Evolutionary conservation across 1,140 invertebrate species (phyloP), one percentile per base, ranked within the genome.

Genomic region (Drosophila asahinai): DNA sequence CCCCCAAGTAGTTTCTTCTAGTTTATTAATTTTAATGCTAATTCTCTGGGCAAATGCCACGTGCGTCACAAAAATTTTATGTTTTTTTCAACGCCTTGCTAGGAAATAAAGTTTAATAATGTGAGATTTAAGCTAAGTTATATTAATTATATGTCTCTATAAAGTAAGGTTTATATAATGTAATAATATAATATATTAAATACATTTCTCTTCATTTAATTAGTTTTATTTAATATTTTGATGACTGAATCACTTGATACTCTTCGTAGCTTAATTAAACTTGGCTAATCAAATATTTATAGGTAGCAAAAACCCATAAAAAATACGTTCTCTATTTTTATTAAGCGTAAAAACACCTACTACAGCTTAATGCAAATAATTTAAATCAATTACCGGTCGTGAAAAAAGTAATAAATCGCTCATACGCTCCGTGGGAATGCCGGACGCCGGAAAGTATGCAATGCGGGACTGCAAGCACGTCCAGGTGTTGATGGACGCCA

Each of bases 21-120:
- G 78, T 81, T 86, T 90, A 73, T 86, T 86, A 90, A 90, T 79
- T 90, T 86, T 83, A 74, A 77, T 64, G 73, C 70, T 49, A 71
- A 54, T 79, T 77, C 67, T 61, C 77, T 61, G 7, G 42, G n/a
- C 33, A 40, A 36, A 15, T 17, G 36, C 25, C 19, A 27, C 19
- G 12, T 15, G 27, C 38, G n/a, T 25, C 61, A 38, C 33, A 11
- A 14, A 57, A 58, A 40, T 40, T n/a, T 27, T 63, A 14, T 38
- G n/a, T 64, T 60, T 60, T 42, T 19, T 15, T 17, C 14, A 11
- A 61, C 55, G 17, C 25, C 14, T 12, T 3, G 11, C 9, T 30
- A 0, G 33, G n/a, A 17, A 27, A 17, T 25, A 58, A 58, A 58
- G 55, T 42, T 25, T 12, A 42, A 17, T 12, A 58, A n/a, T 42